Conservation (phyloP, 1,140 invertebrate genomes). For the Drosophila pandora region DNA sequence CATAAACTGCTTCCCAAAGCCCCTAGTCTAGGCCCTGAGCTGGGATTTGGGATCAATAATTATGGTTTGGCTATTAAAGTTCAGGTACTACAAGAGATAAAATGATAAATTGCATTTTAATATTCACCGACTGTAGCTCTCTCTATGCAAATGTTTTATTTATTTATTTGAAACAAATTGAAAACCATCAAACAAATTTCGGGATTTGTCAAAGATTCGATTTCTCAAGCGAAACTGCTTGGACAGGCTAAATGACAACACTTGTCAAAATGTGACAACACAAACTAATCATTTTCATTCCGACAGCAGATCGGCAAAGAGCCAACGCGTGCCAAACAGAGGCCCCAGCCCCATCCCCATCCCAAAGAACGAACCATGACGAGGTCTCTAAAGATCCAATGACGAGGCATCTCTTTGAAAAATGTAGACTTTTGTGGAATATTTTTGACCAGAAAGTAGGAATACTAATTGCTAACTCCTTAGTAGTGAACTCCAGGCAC, state of each 20-base stretch:
- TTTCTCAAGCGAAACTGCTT: constrained; percentile 71
- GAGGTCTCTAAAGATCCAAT: constrained; percentile 37
- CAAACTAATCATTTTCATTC: constrained; percentile 75
- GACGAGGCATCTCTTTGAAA: constrained; percentile 26
- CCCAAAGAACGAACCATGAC: constrained; percentile 44
- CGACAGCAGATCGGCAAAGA: constrained; percentile 43
- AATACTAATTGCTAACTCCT: not conserved
- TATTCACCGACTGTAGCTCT: not conserved
- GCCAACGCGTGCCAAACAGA: constrained; percentile 69
- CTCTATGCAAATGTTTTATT: constrained; percentile 2
- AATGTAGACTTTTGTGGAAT: too few relatives aligned
- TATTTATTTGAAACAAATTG: constrained; percentile 24
- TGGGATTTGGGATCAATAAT: constrained; percentile 54
- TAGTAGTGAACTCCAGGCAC: not conserved
- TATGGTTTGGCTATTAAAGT: constrained; percentile 69
- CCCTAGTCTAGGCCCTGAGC: constrained; percentile 40
- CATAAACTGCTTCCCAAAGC: constrained; percentile 22
- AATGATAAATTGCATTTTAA: constrained; percentile 3
- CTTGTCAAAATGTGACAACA: constrained; percentile 74
- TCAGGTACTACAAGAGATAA: constrained; percentile 53
- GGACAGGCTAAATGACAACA: constrained; percentile 75
- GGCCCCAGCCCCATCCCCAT: not conserved
- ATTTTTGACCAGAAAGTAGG: too few relatives aligned
- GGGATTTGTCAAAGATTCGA: constrained; percentile 71
- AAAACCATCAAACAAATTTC: constrained; percentile 41